phyloP scores from a whole-genome alignment of 2,797 vertebrate genomes.

The Dallia pectoralis region DNA sequence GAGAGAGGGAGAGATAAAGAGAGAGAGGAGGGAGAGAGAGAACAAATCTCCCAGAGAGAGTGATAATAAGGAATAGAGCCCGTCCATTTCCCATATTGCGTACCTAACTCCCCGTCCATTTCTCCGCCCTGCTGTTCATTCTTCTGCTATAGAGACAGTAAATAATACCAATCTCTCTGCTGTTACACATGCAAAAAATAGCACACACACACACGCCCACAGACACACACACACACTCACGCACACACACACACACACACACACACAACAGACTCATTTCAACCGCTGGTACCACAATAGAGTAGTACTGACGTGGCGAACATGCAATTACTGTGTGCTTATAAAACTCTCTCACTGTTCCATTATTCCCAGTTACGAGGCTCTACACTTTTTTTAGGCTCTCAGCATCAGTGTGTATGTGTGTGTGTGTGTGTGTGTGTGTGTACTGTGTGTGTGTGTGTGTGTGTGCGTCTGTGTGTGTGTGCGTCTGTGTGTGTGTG shows the following conservation, averaged over 20 bases:
- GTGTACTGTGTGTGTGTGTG: too few species aligned
- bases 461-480: too few species aligned
- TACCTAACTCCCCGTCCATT: conserved; percentile 54
- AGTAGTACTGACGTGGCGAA: conserved; percentile 74
- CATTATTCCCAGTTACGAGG: conserved; percentile 76
- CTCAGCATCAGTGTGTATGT: too few species aligned
- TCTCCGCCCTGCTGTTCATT: conserved; percentile 57
- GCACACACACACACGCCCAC: too few species aligned
- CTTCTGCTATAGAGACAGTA: conserved; percentile 67
- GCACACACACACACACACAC: too few species aligned
- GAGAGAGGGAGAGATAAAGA: conserved; percentile 5
- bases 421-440: too few species aligned
- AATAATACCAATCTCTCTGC: conserved; percentile 61
- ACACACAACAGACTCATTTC: conserved; percentile 52
- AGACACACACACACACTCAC: too few species aligned
- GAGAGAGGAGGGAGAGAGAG: conserved; percentile 51
- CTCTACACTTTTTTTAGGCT: conserved; percentile 48
- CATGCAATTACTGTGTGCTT: conserved; percentile 82
- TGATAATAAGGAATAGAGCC: conserved; percentile 64
- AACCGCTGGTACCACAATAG: conserved; percentile 73
- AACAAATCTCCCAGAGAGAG: too few species aligned
- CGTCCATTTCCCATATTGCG: conserved; percentile 6
- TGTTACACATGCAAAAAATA: too few species aligned
- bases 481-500: too few species aligned
- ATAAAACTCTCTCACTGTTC: conserved; percentile 79